These are phyloP conservation scores for Lagenorhynchus albirostris DNA, from an alignment of 2,113 vertebrate genomes.

Conservation along the genomic window DNA sequence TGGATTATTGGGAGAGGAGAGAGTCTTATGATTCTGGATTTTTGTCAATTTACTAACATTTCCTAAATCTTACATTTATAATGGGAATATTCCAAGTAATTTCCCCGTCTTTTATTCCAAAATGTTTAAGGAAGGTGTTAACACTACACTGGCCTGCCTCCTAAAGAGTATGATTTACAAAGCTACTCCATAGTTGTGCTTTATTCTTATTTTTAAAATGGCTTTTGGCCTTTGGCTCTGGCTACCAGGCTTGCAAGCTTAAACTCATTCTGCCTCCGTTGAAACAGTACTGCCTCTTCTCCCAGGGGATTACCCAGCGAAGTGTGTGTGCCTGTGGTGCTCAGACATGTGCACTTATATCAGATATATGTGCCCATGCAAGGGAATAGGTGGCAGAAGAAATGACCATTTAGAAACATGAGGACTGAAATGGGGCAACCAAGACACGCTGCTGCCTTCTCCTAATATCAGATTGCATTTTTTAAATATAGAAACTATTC, in stretches of 20 bases:
- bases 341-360: background rate
- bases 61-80: background rate
- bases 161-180: background rate
- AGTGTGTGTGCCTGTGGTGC: background rate
- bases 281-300: background rate
- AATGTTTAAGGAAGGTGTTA: background rate
- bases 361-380: background rate
- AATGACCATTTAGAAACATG: background rate
- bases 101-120: background rate
- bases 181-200: background rate
- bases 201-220: slow-evolving; percentile 34
- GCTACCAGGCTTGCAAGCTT: background rate
- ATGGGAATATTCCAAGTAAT: background rate
- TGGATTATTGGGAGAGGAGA: background rate
- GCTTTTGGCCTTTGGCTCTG: slow-evolving; percentile 27
- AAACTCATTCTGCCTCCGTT: background rate
- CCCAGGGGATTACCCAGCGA: background rate
- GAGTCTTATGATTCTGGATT: background rate
- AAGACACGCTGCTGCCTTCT: background rate
- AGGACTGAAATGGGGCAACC: background rate
- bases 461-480: background rate
- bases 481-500: slow-evolving; percentile 1
- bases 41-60: background rate
- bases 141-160: background rate
- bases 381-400: background rate